phyloP scores from a whole-genome alignment of 1,140 invertebrate genomes.

The Coenobita brevimanus region DNA sequence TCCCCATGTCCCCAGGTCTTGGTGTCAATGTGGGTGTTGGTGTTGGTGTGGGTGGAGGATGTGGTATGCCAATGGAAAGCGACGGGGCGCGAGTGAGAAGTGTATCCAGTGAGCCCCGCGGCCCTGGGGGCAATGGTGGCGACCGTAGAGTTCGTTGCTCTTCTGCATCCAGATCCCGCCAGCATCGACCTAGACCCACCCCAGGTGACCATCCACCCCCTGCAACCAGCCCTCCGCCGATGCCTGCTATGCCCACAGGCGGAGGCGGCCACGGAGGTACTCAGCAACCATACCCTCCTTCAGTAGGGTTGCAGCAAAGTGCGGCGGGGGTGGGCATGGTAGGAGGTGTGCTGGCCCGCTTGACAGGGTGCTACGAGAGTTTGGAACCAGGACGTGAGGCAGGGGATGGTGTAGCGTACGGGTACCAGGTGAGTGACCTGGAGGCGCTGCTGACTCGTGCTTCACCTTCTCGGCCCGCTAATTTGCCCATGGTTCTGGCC shows the following conservation, averaged over 20 bases:
- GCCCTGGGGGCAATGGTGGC: constrained; percentile 70
- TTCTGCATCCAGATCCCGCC: constrained; percentile 60
- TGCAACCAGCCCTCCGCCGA: constrained; percentile 76
- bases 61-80: constrained; percentile 37
- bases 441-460: constrained; percentile 67
- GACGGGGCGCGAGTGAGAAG: constrained; percentile 71
- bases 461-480: constrained; percentile 64
- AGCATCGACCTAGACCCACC: constrained; percentile 68
- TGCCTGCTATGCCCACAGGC: constrained; percentile 75
- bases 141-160: constrained; percentile 67
- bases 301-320: constrained; percentile 71
- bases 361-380: constrained; percentile 51
- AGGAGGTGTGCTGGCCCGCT: constrained; percentile 43
- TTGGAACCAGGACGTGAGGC: constrained; percentile 42
- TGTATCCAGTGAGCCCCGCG: constrained; percentile 70
- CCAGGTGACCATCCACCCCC: constrained; percentile 65
- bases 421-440: constrained; percentile 68
- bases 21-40: constrained; percentile 47
- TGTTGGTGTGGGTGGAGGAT: constrained; percentile 44
- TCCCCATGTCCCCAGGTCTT: constrained; percentile 9
- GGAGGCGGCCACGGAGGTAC: constrained; percentile 74
- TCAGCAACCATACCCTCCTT: constrained; percentile 70
- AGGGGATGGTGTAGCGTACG: constrained; percentile 50
- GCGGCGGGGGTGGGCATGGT: constrained; percentile 58
- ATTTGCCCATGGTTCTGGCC: constrained; percentile 69